Conservation (phyloP, 2,888 invertebrate species). For the Pollenia amentaria region DNA sequence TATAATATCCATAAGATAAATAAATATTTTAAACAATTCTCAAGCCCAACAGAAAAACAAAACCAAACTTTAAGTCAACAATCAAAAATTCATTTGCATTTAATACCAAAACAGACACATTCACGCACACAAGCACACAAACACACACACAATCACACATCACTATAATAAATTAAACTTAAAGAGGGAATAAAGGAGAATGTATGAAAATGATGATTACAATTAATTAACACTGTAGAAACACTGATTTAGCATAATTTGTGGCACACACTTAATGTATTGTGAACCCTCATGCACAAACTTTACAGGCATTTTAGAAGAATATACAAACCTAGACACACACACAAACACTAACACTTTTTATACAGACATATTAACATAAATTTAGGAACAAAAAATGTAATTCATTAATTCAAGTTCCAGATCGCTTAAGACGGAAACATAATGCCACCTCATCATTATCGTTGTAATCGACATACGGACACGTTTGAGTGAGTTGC, state of each 20-base stretch:
- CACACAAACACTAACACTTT: background rate
- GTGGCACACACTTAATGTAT: constrained; percentile 73
- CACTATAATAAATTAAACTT: background rate
- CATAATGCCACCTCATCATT: constrained; percentile 76
- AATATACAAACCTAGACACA: constrained; percentile 23
- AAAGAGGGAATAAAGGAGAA: background rate
- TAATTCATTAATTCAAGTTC: constrained; percentile 78
- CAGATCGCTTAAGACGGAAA: constrained; percentile 81
- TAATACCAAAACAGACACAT: constrained; percentile 28
- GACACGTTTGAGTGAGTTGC: constrained; percentile 75
- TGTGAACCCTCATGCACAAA: constrained; percentile 40
- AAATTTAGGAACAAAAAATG: constrained; percentile 31
- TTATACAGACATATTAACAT: background rate
- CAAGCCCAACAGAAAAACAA: constrained; percentile 24
- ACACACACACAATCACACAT: background rate
- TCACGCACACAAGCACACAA: background rate
- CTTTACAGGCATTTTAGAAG: constrained; percentile 52
- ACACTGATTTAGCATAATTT: constrained; percentile 77
- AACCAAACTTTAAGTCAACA: constrained; percentile 43
- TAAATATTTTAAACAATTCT: constrained; percentile 53
- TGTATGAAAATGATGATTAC: constrained; percentile 66
- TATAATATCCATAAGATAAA: constrained; percentile 63
- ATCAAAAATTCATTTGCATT: constrained; percentile 61
- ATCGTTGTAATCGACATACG: constrained; percentile 76
- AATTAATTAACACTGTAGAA: constrained; percentile 76